A percentile compares a stretch with the other conserved stretches of the same genome.
Conservation (phyloP, 2,888 invertebrate genomes). For the Automeris io region DNA sequence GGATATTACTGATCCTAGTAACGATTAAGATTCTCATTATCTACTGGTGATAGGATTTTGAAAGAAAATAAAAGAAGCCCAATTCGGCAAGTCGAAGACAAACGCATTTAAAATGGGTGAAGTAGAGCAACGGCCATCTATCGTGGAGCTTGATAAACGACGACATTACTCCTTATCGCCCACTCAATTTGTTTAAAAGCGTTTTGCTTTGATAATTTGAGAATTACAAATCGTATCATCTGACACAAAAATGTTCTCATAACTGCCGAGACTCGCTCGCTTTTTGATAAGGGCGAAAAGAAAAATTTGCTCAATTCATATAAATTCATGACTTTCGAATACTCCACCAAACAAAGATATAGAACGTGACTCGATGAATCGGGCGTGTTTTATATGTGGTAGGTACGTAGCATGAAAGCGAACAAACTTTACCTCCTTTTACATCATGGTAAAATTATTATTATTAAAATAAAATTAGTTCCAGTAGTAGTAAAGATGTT, state of each 20-base stretch:
- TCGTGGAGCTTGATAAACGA: conserved; percentile 75
- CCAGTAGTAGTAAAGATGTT: too few species aligned
- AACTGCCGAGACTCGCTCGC: conserved; percentile 53
- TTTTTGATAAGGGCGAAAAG: conserved; percentile 41
- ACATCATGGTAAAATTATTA: not conserved
- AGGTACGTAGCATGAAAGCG: not conserved
- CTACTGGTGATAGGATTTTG: conserved; percentile 36
- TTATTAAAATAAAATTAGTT: too few species aligned
- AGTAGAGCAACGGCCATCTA: conserved; percentile 73
- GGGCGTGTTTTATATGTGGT: conserved; percentile 5
- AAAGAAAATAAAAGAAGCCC: conserved; percentile 66
- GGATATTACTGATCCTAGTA: too few species aligned
- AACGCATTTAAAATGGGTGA: conserved; percentile 77
- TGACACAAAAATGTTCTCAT: conserved; percentile 70
- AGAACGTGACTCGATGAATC: conserved; percentile 4
- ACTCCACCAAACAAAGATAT: conserved; percentile 12
- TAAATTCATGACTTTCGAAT: conserved; percentile 42
- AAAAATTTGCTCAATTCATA: conserved; percentile 47
- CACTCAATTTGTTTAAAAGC: conserved; percentile 78
- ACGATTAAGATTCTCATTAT: not conserved
- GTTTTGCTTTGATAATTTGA: conserved; percentile 76
- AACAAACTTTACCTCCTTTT: not conserved
- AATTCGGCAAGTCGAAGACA: conserved; percentile 75
- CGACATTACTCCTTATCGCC: conserved; percentile 77
- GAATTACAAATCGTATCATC: conserved; percentile 74